Evolutionary conservation across 2,888 invertebrate genomes (phyloP), one percentile per base, ranked within the genome.

Genomic region (Gastracanthus pulcherrimus): DNA sequence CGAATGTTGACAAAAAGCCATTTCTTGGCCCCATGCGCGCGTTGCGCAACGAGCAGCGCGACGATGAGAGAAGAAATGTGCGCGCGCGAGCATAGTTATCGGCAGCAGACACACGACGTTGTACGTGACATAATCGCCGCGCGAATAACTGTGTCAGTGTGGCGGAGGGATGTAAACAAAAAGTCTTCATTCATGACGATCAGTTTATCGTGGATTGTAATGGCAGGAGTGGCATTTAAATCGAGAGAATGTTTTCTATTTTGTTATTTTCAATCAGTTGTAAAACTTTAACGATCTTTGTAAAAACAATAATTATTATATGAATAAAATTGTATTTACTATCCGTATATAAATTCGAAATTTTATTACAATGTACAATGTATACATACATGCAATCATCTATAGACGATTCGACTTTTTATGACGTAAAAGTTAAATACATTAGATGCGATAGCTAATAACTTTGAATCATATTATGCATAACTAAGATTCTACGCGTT

Each of bases 1-100:
- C n/a, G n/a, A n/a, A n/a, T 62, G 70, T 77, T 70, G 62, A 70
- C 45, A 48, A 77, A 77, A 77, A 77, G 34, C 13, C 29, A 31
- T 60, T 64, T 77, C 60, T 48, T 60, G 16, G 58, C 60, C 34
- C 9, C n/a, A n/a, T n/a, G 6, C n/a, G 19, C 6, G 9, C 29
- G n/a, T 71, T 71, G 62, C 26, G 66, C 55, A 72, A 66, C 51
- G 64, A 36, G 62, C n/a, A n/a, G 6, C 13, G 29, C 70, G 6
- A 70, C 5, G 23, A n/a, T 7, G 16, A 36, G 29, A 70, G 31
- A 51, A 48, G 31, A 74, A 34, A 9, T 31, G 34, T 29, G 13
- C n/a, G n/a, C n/a, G n/a, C n/a, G n/a, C n/a, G n/a, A n/a, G n/a
- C n/a, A n/a, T n/a, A n/a, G n/a, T 26, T 62, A 74, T 74, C 41